Evolutionary conservation across 1,140 invertebrate genomes (phyloP).

Genomic region (Eupristina koningsbergeri): DNA sequence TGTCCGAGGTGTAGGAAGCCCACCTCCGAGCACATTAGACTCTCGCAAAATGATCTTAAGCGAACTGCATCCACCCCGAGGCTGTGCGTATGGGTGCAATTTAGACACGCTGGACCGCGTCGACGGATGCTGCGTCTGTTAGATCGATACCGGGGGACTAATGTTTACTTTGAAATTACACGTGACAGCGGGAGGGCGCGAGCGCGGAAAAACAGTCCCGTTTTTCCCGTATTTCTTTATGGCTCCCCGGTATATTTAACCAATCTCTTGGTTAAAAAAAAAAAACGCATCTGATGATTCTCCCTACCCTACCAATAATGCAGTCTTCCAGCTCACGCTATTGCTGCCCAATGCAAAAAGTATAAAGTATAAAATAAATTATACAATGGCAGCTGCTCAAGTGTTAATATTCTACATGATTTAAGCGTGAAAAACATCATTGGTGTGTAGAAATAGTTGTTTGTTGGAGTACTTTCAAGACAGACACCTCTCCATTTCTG

Average conservation of each 20-base stretch:
- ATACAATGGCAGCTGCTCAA: background rate
- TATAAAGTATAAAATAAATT: too few relatives aligned
- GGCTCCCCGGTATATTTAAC: too few relatives aligned
- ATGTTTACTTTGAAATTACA: too few relatives aligned
- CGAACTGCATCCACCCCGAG: too few relatives aligned
- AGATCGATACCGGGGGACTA: too few relatives aligned
- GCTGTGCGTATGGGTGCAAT: too few relatives aligned
- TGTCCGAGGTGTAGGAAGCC: background rate
- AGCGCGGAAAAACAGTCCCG: background rate
- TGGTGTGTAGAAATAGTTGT: background rate
- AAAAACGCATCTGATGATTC: background rate
- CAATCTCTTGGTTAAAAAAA: background rate
- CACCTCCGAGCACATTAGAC: background rate
- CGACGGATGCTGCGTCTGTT: too few relatives aligned
- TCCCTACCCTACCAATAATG: background rate
- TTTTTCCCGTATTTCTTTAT: too few relatives aligned
- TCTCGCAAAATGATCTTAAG: too few relatives aligned
- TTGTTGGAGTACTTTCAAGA: too few relatives aligned
- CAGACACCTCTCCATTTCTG: too few relatives aligned
- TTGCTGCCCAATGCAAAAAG: background rate
- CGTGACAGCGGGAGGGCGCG: background rate
- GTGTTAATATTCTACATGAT: background rate
- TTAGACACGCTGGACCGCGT: too few relatives aligned
- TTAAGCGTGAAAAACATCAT: background rate
- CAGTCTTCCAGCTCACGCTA: background rate